Evolutionary conservation across 2,113 vertebrate genomes (phyloP).

Genomic region (Sturnus vulgaris): DNA sequence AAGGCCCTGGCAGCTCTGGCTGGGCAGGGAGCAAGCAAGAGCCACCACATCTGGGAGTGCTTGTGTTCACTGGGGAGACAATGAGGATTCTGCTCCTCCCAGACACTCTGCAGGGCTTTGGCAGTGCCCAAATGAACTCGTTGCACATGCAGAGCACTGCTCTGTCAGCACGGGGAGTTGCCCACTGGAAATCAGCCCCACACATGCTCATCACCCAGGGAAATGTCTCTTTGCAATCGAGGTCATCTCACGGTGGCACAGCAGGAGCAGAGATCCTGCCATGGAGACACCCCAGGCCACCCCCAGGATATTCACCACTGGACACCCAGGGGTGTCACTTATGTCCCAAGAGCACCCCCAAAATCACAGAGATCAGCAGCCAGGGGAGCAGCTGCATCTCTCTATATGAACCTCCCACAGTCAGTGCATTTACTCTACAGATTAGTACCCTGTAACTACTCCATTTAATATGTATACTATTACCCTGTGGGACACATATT

Average conservation of each 20-base stretch:
- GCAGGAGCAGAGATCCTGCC: neutral
- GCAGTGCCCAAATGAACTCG: fast-evolving
- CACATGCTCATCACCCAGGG: no score
- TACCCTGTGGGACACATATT: no score
- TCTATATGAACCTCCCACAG: no score
- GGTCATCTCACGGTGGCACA: neutral
- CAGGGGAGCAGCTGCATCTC: neutral
- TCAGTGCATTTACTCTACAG: no score
- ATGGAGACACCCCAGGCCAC: neutral
- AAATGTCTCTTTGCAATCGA: neutral
- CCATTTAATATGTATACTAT: neutral
- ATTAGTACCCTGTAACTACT: no score
- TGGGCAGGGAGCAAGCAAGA: neutral
- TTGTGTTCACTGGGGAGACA: no score
- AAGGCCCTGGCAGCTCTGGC: neutral
- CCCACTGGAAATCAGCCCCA: no score
- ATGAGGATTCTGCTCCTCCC: neutral
- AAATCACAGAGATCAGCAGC: neutral
- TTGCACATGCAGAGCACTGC: neutral
- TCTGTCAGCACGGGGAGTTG: neutral
- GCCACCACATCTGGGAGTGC: neutral
- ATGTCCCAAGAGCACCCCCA: neutral
- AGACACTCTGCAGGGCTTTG: neutral
- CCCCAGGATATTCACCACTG: no score
- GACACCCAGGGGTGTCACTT: neutral